phyloP scores from a whole-genome alignment of 2,113 vertebrate species.

The Pteronura brasiliensis region DNA sequence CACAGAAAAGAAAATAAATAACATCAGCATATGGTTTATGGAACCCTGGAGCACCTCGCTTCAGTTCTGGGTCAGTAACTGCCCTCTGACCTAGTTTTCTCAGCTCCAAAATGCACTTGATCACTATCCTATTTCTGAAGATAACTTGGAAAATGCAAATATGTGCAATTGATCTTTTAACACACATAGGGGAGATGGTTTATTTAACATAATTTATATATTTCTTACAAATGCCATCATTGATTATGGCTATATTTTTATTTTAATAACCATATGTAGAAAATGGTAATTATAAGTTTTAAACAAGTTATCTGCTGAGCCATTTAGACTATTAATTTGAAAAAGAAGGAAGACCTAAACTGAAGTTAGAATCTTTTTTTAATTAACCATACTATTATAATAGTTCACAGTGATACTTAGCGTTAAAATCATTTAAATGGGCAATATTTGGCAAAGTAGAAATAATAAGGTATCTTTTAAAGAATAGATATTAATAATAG shows the following conservation, averaged over 20 bases:
- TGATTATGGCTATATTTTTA: slow-evolving; percentile 37
- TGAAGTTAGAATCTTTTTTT: background rate
- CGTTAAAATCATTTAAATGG: background rate
- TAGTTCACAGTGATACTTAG: background rate
- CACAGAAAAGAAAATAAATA: background rate
- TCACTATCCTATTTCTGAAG: background rate
- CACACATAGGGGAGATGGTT: background rate
- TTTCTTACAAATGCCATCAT: background rate
- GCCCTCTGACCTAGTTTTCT: background rate
- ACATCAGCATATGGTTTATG: background rate
- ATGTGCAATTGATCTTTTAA: background rate
- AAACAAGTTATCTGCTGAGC: background rate
- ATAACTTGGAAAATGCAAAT: slow-evolving; percentile 19
- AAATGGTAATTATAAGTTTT: background rate
- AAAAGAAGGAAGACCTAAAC: background rate
- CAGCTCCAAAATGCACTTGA: background rate
- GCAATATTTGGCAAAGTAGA: background rate
- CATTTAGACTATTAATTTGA: background rate
- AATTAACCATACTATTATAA: background rate
- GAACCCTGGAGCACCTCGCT: background rate
- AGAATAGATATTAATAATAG: background rate
- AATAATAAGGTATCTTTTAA: background rate
- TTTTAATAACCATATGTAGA: slow-evolving; percentile 38
- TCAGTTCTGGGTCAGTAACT: background rate
- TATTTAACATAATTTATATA: background rate